phyloP scores from a whole-genome alignment of 2,797 vertebrate species.

The Crocodylus rhombifer region DNA sequence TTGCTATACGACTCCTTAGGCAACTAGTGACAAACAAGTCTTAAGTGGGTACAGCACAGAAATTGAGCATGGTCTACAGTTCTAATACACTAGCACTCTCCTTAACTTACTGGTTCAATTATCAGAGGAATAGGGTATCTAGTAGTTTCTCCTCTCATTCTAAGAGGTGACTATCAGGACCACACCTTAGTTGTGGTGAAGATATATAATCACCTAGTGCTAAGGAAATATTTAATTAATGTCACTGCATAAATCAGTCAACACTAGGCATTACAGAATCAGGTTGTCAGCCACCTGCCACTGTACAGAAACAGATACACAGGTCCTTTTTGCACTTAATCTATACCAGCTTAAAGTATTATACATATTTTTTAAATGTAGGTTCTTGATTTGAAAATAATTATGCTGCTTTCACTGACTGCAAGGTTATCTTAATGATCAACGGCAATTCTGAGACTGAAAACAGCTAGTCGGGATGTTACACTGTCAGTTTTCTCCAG shows the following conservation, averaged over 20 bases:
- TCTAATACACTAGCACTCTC: not conserved
- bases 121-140: not conserved
- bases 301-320: not conserved
- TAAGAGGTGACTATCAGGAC: not conserved
- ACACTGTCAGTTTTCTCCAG: not conserved
- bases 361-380: not conserved
- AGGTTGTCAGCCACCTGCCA: not conserved
- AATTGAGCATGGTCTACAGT: not conserved
- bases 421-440: not conserved
- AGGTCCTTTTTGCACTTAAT: not conserved
- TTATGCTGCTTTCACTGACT: not conserved
- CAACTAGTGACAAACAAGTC: not conserved
- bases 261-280: not conserved
- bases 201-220: not conserved
- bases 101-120: not conserved
- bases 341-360: not conserved
- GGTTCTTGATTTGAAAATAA: not conserved
- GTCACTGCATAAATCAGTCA: not conserved
- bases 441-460: not conserved
- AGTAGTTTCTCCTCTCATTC: not conserved
- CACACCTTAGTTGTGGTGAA: not conserved
- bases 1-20: not conserved
- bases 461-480: not conserved
- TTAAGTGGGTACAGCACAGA: fast-evolving
- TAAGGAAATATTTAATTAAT: not conserved